phyloP scores from a whole-genome alignment of 2,113 vertebrate genomes.

The Vireo altiloquus region DNA sequence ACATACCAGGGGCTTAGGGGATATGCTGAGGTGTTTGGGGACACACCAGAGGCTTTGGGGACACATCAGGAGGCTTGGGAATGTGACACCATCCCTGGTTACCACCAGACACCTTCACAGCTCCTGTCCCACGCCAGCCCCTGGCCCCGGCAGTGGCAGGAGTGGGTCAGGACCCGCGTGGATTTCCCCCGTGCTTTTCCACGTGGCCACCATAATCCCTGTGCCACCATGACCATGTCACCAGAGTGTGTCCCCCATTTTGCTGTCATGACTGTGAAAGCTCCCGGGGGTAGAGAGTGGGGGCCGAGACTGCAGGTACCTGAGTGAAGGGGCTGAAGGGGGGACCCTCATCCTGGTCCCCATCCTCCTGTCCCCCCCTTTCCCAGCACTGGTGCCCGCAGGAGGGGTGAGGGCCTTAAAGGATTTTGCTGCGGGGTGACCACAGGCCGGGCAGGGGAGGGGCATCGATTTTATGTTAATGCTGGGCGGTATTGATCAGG shows the following conservation, averaged over 20 bases:
- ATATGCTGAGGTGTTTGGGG: background rate
- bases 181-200: background rate
- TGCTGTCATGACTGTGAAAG: background rate
- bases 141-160: background rate
- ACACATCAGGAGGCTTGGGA: background rate
- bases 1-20: background rate
- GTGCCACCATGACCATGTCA: fast-evolving
- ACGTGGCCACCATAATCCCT: fast-evolving
- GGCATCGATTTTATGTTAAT: slow-evolving; percentile 23
- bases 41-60: too few relatives aligned
- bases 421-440: background rate
- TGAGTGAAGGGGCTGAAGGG: background rate
- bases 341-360: fast-evolving
- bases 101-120: background rate
- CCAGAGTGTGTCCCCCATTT: background rate
- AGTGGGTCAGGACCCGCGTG: background rate
- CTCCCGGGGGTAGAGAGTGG: background rate
- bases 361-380: background rate
- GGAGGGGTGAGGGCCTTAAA: background rate
- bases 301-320: background rate
- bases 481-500: background rate
- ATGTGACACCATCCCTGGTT: background rate
- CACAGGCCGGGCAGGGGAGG: background rate
- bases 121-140: background rate
- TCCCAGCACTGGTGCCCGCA: background rate